Conservation (phyloP, 1,140 invertebrate genomes). For the Nephotettix cincticeps region DNA sequence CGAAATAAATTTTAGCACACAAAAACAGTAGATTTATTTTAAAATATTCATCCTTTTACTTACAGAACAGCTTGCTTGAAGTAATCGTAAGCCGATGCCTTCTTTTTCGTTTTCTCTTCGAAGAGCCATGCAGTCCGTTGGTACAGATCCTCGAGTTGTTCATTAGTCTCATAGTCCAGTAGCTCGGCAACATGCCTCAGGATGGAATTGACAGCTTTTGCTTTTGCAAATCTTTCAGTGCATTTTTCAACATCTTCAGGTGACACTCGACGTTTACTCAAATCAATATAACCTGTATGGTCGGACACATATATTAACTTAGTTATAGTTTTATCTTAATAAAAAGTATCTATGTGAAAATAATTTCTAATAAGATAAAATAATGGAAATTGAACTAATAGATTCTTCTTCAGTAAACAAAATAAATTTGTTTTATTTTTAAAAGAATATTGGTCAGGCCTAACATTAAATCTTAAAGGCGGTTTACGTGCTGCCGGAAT, state of each 20-base stretch:
- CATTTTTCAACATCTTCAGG: conserved; percentile 97
- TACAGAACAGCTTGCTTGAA: conserved; percentile 98
- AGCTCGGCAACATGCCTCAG: conserved; percentile 96
- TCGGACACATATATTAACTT: too few relatives aligned
- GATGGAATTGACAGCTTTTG: conserved; percentile 98
- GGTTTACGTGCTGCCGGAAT: too few relatives aligned
- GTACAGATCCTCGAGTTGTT: conserved; percentile 94
- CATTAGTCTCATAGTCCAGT: conserved; percentile 85
- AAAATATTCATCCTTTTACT: conserved; percentile 55
- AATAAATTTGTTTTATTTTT: too few relatives aligned
- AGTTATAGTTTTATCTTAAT: too few relatives aligned
- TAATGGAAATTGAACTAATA: too few relatives aligned
- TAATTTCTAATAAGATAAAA: too few relatives aligned
- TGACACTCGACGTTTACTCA: conserved; percentile 97
- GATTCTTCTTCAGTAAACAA: too few relatives aligned
- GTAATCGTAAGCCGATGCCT: conserved; percentile 93
- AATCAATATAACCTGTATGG: conserved; percentile 93
- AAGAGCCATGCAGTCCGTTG: conserved; percentile 99
- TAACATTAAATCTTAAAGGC: too few relatives aligned
- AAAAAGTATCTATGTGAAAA: too few relatives aligned
- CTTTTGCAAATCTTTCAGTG: conserved; percentile 97
- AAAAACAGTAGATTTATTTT: neutral
- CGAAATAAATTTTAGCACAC: neutral
- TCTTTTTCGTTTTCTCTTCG: conserved; percentile 97
- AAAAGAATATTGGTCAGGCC: too few relatives aligned